Evolutionary conservation across 2,888 invertebrate species (phyloP).

Genomic region (Trichopoda pennipes): DNA sequence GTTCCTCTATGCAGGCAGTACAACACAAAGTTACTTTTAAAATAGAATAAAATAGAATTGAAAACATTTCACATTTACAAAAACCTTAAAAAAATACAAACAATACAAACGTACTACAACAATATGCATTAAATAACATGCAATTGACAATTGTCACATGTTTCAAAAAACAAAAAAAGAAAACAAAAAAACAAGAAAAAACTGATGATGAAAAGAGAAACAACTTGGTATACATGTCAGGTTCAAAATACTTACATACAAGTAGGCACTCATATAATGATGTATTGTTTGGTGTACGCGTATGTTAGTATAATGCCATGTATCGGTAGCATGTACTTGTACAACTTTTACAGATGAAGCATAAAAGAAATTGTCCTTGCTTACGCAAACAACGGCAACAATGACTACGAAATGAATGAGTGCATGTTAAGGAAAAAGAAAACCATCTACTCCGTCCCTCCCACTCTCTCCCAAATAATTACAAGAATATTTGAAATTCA

Average conservation of each 20-base stretch:
- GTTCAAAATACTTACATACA: conserved; percentile 41
- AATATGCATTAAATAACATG: conserved; percentile 51
- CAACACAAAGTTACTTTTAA: conserved; percentile 1
- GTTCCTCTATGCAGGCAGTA: too few relatives aligned
- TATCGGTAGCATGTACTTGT: not conserved
- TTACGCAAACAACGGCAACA: conserved; percentile 5
- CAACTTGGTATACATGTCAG: conserved; percentile 56
- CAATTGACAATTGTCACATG: conserved; percentile 63
- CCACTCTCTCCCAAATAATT: too few relatives aligned
- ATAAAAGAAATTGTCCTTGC: conserved; percentile 42
- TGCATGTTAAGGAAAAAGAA: conserved; percentile 35
- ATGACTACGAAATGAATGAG: conserved; percentile 15
- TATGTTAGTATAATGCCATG: not conserved
- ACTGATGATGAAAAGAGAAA: conserved; percentile 39
- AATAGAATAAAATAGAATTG: conserved; percentile 27
- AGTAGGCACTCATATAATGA: not conserved
- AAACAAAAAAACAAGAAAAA: too few relatives aligned
- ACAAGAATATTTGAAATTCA: too few relatives aligned
- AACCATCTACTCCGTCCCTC: too few relatives aligned
- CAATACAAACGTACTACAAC: conserved; percentile 11
- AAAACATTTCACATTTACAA: conserved; percentile 2
- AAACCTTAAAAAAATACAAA: not conserved
- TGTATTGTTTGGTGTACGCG: conserved; percentile 1
- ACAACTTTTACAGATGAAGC: conserved; percentile 1
- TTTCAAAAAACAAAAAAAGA: too few relatives aligned